Evolutionary conservation across 2,113 vertebrate species (phyloP), one percentile per base, ranked within the genome.

Genomic region (Toxostoma redivivum): DNA sequence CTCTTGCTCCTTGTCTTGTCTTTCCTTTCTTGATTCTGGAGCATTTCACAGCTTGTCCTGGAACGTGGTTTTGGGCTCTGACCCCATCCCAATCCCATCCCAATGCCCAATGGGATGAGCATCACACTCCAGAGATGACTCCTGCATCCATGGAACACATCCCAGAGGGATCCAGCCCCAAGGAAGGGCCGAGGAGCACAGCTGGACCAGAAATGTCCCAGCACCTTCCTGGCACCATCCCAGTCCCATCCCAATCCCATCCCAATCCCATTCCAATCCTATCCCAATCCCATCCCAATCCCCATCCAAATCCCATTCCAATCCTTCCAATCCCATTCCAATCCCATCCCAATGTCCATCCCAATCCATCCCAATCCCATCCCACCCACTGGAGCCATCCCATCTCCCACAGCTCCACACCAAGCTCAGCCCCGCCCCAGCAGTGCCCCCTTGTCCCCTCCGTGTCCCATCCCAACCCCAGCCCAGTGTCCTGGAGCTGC

Each of bases 401-500:
- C 62, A 2, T 2, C 77, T 69, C 76, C 2, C 0, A 9, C 42
- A 60, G 16, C 76, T 22, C 7, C 37, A 0, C 50, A 12, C 33
- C 28, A 0, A 23, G 10, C 4, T 0, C 45, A 12, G 15, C 30
- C 14, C 44, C 44, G 76, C 76, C 45, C 21, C 15, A 11, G 37
- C 56, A 15, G 45, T 2, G 12, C 2, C 60, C 2, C 0, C 48
- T n/a, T 10, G 9, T 53, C 47, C 67, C 73, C 73, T 38, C 77
- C 21, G 0, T 0, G 6, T 65, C 78, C 51, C 42, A 16, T 22
- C 51, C 66, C 28, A 20, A 17, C 72, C 1, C 5, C 2, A 0
- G 25, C 15, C 7, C 48, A 11, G 7, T 0, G 6, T 10, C 30
- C 54, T 0, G 1, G 31, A 19, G 27, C 51, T 9, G 50, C 2